Evolutionary conservation across 2,888 invertebrate species (phyloP), one percentile per base, ranked within the genome.

Genomic region (Escarpia spicata): DNA sequence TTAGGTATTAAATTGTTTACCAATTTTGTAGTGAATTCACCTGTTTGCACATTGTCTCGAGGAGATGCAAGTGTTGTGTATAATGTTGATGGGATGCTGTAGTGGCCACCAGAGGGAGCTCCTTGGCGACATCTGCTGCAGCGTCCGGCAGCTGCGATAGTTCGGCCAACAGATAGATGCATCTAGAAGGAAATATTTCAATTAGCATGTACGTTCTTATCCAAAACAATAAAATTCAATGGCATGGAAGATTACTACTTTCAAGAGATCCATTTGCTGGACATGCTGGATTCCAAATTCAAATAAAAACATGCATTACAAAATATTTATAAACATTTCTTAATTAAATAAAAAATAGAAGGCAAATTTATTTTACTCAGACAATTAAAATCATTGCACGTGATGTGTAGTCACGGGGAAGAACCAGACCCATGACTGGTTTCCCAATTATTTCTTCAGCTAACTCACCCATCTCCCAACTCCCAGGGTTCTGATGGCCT

Each of bases 401-500:
- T 26, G 19, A 75, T 4, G 26, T n/a, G 26, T n/a, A 75, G 75
- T 19, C 1, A 26, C 19, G 0, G 26, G 26, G 26, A 52, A 75
- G 26, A 75, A 75, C 0, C 26, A 75, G 75, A 4, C 4, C 75
- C 43, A 92, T 92, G 45, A 90, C 44, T 91, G 52, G n/a, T 45
- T 26, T 37, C 15, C 4, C 91, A 44, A 91, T 31, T 90, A 91
- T 19, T 8, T 44, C n/a, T 92, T 43, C 75, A 26, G 43, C 9
- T 44, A n/a, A 89, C 94, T 94, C 95, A 97, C 97, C 97, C 97
- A 95, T 97, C 97, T 89, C 97, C 97, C 90, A 96, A 94, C 94
- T 97, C 97, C 97, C 97, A 97, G 0, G 97, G 97, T 94, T 97
- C 97, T 44, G 97, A 95, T 2, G 97, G 96, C 93, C 97, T 96